Evolutionary conservation across 2,888 invertebrate species (phyloP).

Genomic region (Mechanitis messenoides): DNA sequence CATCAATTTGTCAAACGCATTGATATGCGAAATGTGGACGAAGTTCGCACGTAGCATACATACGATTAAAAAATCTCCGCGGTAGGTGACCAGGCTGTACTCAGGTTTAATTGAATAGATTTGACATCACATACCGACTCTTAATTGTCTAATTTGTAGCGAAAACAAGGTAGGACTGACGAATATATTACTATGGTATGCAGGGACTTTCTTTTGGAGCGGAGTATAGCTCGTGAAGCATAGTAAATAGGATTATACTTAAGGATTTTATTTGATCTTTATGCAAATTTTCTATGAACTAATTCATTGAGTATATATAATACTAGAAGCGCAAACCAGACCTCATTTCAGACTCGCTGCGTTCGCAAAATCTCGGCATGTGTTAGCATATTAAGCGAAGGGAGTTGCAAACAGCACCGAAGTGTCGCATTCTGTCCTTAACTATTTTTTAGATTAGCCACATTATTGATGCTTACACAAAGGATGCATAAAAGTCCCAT

Average conservation of each 20-base stretch:
- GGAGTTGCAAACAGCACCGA: too few relatives aligned
- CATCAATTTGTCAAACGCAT: conserved; percentile 66
- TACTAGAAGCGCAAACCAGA: too few relatives aligned
- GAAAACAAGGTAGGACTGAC: conserved; percentile 67
- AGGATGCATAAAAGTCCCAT: too few relatives aligned
- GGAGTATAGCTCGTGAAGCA: conserved; percentile 57
- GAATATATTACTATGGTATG: conserved; percentile 69
- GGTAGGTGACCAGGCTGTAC: conserved; percentile 70
- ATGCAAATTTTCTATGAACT: conserved; percentile 13
- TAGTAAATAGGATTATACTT: conserved; percentile 55
- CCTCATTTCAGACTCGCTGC: too few relatives aligned
- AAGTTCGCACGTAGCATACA: conserved; percentile 71
- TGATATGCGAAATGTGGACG: conserved; percentile 71
- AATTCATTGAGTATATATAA: background rate
- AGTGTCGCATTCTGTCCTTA: too few relatives aligned
- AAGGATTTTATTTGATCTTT: conserved; percentile 38
- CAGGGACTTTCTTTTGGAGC: conserved; percentile 73
- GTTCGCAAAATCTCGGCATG: too few relatives aligned
- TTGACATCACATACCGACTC: conserved; percentile 62
- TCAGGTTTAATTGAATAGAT: conserved; percentile 74
- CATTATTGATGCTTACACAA: too few relatives aligned
- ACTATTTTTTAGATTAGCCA: too few relatives aligned
- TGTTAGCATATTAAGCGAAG: too few relatives aligned
- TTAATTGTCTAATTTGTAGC: conserved; percentile 75
- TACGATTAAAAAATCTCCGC: conserved; percentile 73